A percentile compares a stretch with the other conserved stretches of the same genome.
Evolutionary conservation across 2,797 vertebrate genomes (phyloP).

Genomic region (Leucoraja ocellata): DNA sequence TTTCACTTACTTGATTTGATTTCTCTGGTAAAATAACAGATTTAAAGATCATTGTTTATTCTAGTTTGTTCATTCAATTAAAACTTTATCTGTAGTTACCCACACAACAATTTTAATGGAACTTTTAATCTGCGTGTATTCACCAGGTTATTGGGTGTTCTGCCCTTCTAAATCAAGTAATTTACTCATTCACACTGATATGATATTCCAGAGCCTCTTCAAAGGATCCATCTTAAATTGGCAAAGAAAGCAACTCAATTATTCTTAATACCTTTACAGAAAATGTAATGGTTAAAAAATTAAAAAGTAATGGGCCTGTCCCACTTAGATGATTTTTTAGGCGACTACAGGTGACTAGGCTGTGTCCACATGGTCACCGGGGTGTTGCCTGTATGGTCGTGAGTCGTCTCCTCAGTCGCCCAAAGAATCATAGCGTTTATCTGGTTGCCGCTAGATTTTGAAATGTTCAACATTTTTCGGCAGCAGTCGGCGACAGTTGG

Average conservation of each 20-base stretch:
- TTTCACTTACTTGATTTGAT: not conserved
- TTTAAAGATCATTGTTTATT: not conserved
- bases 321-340: no score
- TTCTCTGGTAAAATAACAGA: not conserved
- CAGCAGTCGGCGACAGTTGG: no score
- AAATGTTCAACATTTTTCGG: no score
- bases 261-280: no score
- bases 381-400: no score
- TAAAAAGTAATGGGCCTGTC: not conserved
- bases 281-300: not conserved
- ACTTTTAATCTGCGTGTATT: not conserved
- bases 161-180: not conserved
- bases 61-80: not conserved
- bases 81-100: not conserved
- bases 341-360: no score
- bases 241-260: not conserved
- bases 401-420: no score
- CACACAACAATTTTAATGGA: not conserved
- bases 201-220: no score
- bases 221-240: not conserved
- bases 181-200: not conserved
- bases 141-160: not conserved
- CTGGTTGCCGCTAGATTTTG: no score
- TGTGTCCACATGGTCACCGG: no score
- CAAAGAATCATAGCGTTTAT: no score